Evolutionary conservation across 2,797 vertebrate species (phyloP), one percentile per base, ranked within the genome.

Genomic region (Channa striata): DNA sequence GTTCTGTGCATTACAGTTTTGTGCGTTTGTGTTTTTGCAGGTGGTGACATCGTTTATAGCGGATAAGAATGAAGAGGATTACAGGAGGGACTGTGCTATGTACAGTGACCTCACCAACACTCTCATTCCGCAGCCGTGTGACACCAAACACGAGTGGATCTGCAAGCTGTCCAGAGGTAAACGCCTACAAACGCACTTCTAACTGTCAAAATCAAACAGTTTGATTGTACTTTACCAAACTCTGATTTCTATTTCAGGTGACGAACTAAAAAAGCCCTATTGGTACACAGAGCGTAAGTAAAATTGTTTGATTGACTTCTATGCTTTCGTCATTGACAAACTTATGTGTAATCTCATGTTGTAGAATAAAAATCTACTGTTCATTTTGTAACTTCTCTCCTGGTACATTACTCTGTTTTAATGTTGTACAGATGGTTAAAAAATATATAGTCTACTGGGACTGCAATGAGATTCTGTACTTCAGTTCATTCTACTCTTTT

Each of bases 111-210:
- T 93, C 88, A 93, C 92, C 78, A 93, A 93, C 81, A 79, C 89
- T 0, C 65, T 99, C 67, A 86, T 90, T 30, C 94, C 96, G 1
- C 93, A 92, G 20, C 90, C 90, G 19, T 99, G 98, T 74, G 92
- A 89, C 56, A 83, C 91, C 84, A 95, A 95, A 76, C 95, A 92
- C 0, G 97, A 99, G 91, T 99, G 98, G 98, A 95, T 99, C 89
- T 99, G 97, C 92, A 96, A 97, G 88, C 87, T 98, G 68, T 87
- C 93, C 66, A 95, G 94, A 97, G 97, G 98, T 98, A 21, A 72
- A 63, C 39, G 1, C 8, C 10, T 2, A 17, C 0, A 1, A 20
- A 2, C 17, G 12, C 17, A 20, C 5, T 43, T 0, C 46, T 34
- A 13, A 20, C 47, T 11, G 9, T 20, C 20, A 39, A 49, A 42